Percentiles rank a stretch among this genome's conserved stretches.
phyloP scores from a whole-genome alignment of 2,113 vertebrate genomes.

The Limnothrissa miodon region DNA sequence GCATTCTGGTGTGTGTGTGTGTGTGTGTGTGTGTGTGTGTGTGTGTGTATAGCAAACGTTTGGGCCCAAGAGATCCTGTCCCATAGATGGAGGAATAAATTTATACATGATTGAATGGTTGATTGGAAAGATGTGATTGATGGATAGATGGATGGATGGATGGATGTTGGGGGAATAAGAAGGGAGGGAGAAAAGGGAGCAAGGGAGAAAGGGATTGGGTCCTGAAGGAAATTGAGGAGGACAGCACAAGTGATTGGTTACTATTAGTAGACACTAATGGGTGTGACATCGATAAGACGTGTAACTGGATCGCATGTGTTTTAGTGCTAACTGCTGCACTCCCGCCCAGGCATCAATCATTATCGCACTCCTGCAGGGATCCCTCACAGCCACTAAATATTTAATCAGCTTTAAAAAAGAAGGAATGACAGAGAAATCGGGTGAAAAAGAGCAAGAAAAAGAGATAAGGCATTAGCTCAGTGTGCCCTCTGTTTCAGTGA shows the following conservation, averaged over 20 bases:
- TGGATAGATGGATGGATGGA: neutral
- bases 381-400: conserved; percentile 72
- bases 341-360: conserved; percentile 71
- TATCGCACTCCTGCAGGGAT: conserved; percentile 71
- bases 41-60: neutral
- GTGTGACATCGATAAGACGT: conserved; percentile 75
- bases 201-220: conserved; percentile 38
- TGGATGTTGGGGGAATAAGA: neutral
- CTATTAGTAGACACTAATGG: conserved; percentile 77
- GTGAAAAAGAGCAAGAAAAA: conserved; percentile 38
- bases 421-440: conserved; percentile 31
- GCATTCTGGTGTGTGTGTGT: neutral
- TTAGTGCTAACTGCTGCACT: conserved; percentile 78
- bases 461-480: conserved; percentile 33
- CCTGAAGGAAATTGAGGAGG: conserved; percentile 66
- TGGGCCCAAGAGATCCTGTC: neutral
- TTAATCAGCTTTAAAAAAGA: conserved; percentile 71
- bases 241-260: conserved; percentile 75
- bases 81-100: neutral
- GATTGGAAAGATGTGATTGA: neutral
- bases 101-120: neutral
- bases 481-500: conserved; percentile 13
- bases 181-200: neutral
- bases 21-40: neutral
- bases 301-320: conserved; percentile 77